A percentile compares a stretch with the other conserved stretches of the same genome.
Evolutionary conservation across 1,140 invertebrate genomes (phyloP).

Genomic region (Chironomus striatipennis): DNA sequence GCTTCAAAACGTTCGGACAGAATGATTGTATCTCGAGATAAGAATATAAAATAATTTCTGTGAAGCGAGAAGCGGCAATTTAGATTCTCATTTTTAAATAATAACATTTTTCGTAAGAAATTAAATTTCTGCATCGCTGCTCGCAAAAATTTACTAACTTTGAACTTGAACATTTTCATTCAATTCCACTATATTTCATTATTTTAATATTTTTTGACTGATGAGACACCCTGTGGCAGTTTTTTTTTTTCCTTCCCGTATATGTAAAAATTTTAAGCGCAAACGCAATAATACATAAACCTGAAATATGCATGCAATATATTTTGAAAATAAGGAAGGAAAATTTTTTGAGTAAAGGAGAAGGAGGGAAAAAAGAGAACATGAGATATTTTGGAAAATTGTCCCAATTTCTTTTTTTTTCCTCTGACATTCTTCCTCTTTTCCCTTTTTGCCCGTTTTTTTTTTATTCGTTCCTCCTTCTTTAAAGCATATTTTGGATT

Average conservation of each 20-base stretch:
- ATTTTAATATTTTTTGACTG: background rate
- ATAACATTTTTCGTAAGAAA: background rate
- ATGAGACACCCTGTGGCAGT: background rate
- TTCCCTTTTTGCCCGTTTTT: background rate
- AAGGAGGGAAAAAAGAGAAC: background rate
- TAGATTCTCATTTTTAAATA: background rate
- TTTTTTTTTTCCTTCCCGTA: slow-evolving; percentile 19
- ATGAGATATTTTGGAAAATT: background rate
- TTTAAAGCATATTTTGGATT: too few species aligned
- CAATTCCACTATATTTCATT: background rate
- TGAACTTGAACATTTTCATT: background rate
- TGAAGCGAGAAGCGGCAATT: slow-evolving; percentile 11
- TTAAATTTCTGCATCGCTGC: background rate
- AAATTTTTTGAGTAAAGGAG: background rate
- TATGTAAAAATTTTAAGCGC: slow-evolving; percentile 20
- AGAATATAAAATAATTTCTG: background rate
- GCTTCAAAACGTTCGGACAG: slow-evolving; percentile 12
- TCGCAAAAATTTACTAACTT: slow-evolving; percentile 14
- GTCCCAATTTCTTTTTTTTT: slow-evolving; percentile 4
- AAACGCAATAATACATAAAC: slow-evolving; percentile 23
- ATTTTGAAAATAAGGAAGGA: slow-evolving; percentile 7
- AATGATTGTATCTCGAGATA: slow-evolving; percentile 13
- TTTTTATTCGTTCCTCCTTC: too few species aligned
- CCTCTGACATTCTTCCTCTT: background rate
- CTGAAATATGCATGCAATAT: slow-evolving; percentile 22